Evolutionary conservation across 2,888 invertebrate genomes (phyloP).

Genomic region (Heliconius sara): DNA sequence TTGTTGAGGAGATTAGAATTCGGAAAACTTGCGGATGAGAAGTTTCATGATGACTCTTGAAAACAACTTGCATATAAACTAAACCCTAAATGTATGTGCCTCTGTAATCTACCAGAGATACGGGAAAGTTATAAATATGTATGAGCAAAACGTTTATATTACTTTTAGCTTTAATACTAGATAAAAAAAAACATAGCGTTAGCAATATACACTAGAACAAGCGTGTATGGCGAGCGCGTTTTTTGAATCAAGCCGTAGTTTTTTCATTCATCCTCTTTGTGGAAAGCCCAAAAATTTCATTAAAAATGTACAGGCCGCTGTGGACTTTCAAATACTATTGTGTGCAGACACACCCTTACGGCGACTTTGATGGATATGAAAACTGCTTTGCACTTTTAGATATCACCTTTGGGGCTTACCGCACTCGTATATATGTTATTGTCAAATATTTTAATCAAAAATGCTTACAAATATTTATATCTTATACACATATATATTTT

Average conservation of each 20-base stretch:
- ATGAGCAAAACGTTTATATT: not conserved
- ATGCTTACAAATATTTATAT: not conserved
- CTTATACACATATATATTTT: no score
- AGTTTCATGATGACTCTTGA: no score
- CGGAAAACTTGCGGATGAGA: no score
- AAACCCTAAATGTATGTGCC: not conserved
- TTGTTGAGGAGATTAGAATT: no score
- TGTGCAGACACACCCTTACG: slow-evolving; percentile 50
- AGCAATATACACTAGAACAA: slow-evolving; percentile 39
- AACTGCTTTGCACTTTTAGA: slow-evolving; percentile 41
- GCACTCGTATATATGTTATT: no score
- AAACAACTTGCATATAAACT: no score
- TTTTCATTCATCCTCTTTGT: slow-evolving; percentile 72
- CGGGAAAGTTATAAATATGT: not conserved
- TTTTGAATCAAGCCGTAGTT: slow-evolving; percentile 61
- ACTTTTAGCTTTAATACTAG: not conserved
- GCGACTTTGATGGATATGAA: slow-evolving; percentile 52
- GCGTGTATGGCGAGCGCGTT: slow-evolving; percentile 53
- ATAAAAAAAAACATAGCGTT: slow-evolving; percentile 17
- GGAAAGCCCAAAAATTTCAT: slow-evolving; percentile 77
- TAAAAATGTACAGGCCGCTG: slow-evolving; percentile 63
- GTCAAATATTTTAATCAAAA: not conserved
- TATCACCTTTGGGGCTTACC: not conserved
- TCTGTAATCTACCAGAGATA: not conserved
- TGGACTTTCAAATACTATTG: slow-evolving; percentile 53